Percentiles rank a stretch among this genome's conserved stretches.
Conservation (phyloP, 2,113 vertebrate genomes). For the Tyto alba region DNA sequence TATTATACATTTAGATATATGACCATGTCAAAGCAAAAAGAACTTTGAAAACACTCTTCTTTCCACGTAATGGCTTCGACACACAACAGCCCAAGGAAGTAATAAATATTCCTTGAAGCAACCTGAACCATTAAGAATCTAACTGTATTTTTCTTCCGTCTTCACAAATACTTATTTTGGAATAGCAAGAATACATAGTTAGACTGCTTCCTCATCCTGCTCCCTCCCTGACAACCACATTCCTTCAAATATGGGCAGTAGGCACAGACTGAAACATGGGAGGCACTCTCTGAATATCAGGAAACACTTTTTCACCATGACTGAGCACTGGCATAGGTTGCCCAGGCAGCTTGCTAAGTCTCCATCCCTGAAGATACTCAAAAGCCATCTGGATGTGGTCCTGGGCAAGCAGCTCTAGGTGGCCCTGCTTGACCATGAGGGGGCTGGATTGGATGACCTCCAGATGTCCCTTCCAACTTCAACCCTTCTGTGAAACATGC, state of each 20-base stretch:
- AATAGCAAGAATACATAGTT: not conserved
- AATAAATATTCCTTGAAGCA: not conserved
- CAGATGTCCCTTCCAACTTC: not conserved
- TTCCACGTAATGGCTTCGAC: not conserved
- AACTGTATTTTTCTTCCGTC: not conserved
- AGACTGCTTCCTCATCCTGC: not conserved
- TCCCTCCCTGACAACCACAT: not conserved
- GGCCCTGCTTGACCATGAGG: not conserved
- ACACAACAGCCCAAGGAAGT: not conserved
- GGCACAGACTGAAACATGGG: not conserved
- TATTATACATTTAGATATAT: not conserved
- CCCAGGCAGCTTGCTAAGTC: not conserved
- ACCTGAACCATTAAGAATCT: not conserved
- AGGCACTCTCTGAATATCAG: not conserved
- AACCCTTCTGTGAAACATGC: not conserved
- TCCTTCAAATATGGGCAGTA: not conserved
- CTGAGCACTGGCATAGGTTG: not conserved
- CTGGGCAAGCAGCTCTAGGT: not conserved
- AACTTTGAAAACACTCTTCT: not conserved
- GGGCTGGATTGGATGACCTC: not conserved
- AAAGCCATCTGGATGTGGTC: rapidly evolving
- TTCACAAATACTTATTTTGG: not conserved
- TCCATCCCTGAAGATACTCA: not conserved
- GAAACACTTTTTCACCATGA: not conserved
- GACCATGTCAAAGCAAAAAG: not conserved